Base-by-base conservation (phyloP, 2,797 vertebrate species). In the Rhinella marina region DNA sequence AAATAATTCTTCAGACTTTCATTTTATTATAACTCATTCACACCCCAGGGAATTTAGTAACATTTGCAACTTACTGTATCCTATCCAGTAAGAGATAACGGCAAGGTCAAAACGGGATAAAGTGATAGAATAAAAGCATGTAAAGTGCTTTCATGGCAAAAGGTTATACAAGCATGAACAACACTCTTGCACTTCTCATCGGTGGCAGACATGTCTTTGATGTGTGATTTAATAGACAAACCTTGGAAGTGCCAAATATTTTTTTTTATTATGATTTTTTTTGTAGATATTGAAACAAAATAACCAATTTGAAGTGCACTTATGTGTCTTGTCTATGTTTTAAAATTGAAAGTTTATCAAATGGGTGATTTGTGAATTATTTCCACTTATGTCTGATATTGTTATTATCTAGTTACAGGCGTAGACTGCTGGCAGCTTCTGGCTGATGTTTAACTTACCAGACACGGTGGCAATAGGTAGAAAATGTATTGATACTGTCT, bases 61-160 rank as follows among this genome's bases (percentile, higher is more conserved):
- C 90, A 92, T 92, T 92, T 92, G 89, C 90, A 66, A 91, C 76
- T 88, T 91, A 87, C 88, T 84, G 56, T 2, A 0, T 86, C 92
- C 84, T 88, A 77, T 50, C 61, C n/a, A 88, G 86, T 92, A 85
- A 91, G 93, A 90, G 86, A 90, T 93, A 91, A 93, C 91, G 82
- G 86, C 87, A 92, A 93, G 93, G 0, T 91, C 90, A 93, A 90
- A 92, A 92, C 90, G 7, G 91, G 91, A 90, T 91, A 88, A 93
- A 93, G 90, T 84, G 90, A 91, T 91, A 91, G 90, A 93, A 93
- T 93, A 93, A 94, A 93, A 95, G 90, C 85, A 85, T 76, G 80
- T 29, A 91, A 93, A 93, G 90, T 91, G 89, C 90, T 94, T 94
- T 92, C 90, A 92, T 92, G 92, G 90, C 90, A 92, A 93, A 88